Evolutionary conservation across 2,888 invertebrate species (phyloP).

Genomic region (Alentia gelatinosa): DNA sequence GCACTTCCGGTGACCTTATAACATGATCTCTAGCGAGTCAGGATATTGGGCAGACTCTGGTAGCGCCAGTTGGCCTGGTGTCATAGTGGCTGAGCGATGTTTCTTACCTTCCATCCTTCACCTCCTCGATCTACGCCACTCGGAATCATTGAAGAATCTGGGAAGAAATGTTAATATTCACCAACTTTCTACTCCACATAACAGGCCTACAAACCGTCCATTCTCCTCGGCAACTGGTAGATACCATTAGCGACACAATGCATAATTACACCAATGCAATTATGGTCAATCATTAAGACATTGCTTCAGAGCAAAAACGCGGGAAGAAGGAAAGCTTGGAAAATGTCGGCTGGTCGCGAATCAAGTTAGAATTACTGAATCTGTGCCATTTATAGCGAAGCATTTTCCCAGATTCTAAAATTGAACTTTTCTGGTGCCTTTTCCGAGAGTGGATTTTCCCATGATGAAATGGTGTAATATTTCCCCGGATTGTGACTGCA

Average conservation of each 20-base stretch:
- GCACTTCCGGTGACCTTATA: not conserved
- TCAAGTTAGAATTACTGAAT: not conserved
- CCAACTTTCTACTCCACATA: not conserved
- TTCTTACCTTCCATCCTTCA: too few relatives aligned
- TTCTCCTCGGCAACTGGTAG: not conserved
- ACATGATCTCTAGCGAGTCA: not conserved
- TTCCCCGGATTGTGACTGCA: too few relatives aligned
- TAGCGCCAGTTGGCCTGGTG: too few relatives aligned
- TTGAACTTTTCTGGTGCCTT: not conserved
- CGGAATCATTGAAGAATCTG: not conserved
- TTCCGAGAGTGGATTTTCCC: too few relatives aligned
- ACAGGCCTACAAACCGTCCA: not conserved
- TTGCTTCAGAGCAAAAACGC: not conserved
- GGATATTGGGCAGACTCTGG: not conserved
- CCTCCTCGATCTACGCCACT: not conserved
- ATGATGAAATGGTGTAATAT: too few relatives aligned
- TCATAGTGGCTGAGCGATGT: too few relatives aligned
- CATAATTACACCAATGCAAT: constrained; percentile 36
- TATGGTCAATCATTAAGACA: not conserved
- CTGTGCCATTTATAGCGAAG: not conserved
- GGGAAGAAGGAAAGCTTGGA: not conserved
- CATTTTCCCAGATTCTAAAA: not conserved
- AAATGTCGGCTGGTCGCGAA: not conserved
- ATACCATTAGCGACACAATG: constrained; percentile 19
- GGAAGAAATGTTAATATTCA: not conserved